phyloP scores from a whole-genome alignment of 1,140 invertebrate genomes.

The Plutomurus gul region DNA sequence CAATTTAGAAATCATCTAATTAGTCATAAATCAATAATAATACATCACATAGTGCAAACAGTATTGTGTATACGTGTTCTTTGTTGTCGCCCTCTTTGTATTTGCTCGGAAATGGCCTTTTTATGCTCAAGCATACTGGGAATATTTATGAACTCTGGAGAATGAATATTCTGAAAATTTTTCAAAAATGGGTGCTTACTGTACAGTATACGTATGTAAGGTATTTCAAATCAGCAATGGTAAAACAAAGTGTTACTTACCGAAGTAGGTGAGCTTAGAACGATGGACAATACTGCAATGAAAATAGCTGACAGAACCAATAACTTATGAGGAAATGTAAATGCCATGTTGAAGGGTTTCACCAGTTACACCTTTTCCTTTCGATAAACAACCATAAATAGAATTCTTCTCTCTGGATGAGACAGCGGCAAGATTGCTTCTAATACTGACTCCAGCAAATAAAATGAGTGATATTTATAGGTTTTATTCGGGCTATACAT shows the following conservation, averaged over 20 bases:
- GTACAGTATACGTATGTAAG: too few relatives aligned
- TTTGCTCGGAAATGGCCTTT: background rate
- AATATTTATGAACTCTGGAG: background rate
- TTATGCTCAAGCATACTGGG: background rate
- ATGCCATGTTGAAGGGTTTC: background rate
- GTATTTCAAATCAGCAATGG: too few relatives aligned
- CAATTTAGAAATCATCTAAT: background rate
- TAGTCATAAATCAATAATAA: background rate
- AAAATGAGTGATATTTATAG: too few relatives aligned
- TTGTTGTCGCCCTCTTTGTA: background rate
- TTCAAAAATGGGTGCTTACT: too few relatives aligned
- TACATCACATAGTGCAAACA: background rate
- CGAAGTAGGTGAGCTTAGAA: background rate
- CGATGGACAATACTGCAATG: background rate
- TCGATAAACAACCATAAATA: too few relatives aligned
- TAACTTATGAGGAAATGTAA: background rate
- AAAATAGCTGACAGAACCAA: background rate
- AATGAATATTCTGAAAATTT: background rate
- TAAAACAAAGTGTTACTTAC: background rate
- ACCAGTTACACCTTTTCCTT: too few relatives aligned
- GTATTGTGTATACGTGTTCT: constrained; percentile 6
- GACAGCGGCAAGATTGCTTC: too few relatives aligned
- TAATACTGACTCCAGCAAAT: too few relatives aligned
- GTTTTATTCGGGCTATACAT: too few relatives aligned
- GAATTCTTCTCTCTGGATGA: too few relatives aligned